Conservation (phyloP, 2,797 vertebrate genomes). For the Anniella stebbinsi region DNA sequence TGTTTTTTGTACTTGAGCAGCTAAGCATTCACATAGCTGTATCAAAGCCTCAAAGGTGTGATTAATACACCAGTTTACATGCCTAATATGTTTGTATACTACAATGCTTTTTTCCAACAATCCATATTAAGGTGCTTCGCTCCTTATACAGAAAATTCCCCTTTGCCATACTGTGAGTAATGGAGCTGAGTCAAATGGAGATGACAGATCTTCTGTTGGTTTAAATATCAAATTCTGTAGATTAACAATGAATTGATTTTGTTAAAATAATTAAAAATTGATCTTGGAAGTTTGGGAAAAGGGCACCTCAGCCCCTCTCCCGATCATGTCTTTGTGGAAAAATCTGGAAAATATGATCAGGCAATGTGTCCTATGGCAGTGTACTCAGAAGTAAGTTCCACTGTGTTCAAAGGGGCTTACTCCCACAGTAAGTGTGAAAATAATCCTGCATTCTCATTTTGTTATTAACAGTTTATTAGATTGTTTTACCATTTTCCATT, state of each 20-base stretch:
- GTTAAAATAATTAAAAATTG: not conserved
- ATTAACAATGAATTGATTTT: not conserved
- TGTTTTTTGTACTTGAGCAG: not conserved
- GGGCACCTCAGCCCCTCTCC: not conserved
- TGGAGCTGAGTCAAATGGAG: not conserved
- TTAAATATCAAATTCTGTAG: not conserved
- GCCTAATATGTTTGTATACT: not conserved
- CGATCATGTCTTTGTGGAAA: not conserved
- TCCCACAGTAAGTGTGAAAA: not conserved
- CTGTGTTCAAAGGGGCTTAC: not conserved
- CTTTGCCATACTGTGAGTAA: not conserved
- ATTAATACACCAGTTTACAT: not conserved
- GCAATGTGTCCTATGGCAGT: too few relatives aligned
- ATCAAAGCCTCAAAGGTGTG: too few relatives aligned
- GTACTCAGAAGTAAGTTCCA: not conserved
- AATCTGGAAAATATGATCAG: not conserved
- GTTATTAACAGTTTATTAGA: too few relatives aligned
- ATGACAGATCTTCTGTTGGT: not conserved
- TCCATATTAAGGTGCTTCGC: too few relatives aligned
- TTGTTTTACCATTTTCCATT: too few relatives aligned
- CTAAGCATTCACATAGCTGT: not conserved
- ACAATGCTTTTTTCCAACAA: not conserved
- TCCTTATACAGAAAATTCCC: not conserved
- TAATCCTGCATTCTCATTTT: not conserved
- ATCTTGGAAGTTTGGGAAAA: not conserved